Percentiles rank a stretch among this genome's conserved stretches.
Evolutionary conservation across 2,113 vertebrate genomes (phyloP).

Genomic region (Ictalurus furcatus): DNA sequence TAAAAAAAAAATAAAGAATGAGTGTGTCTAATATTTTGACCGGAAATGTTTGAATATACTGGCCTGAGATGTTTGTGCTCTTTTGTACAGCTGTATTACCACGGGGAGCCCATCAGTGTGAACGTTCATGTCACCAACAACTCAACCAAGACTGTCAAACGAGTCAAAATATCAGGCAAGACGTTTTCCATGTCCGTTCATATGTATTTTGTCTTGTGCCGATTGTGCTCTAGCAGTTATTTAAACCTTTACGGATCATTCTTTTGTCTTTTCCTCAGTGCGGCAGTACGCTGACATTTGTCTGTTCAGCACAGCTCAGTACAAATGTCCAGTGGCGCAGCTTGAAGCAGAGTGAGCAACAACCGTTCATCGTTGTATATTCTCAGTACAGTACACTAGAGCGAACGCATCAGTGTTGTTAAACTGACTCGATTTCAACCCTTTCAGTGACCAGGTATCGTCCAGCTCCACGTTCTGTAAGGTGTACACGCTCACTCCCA

Average conservation of each 20-base stretch:
- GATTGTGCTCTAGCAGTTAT: neutral
- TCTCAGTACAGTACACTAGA: neutral
- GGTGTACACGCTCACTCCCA: constrained; percentile 86
- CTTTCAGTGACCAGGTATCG: constrained; percentile 82
- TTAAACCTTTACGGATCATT: neutral
- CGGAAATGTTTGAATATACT: neutral
- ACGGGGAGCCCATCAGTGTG: constrained; percentile 85
- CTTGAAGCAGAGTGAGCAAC: constrained; percentile 83
- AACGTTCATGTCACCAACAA: constrained; percentile 94
- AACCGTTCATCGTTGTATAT: neutral
- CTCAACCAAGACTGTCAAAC: constrained; percentile 89
- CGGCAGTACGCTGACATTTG: constrained; percentile 93
- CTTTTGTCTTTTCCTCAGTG: constrained; percentile 67
- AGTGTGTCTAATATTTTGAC: too few relatives aligned
- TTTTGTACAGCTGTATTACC: constrained; percentile 80
- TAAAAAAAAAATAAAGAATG: too few relatives aligned
- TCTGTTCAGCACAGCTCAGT: constrained; percentile 92
- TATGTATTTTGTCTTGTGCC: neutral
- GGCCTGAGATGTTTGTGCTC: neutral
- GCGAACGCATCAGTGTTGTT: neutral
- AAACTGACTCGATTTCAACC: neutral
- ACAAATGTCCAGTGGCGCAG: constrained; percentile 90
- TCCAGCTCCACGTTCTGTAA: constrained; percentile 91
- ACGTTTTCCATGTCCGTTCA: neutral
- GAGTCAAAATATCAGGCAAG: constrained; percentile 86